Evolutionary conservation across 2,888 invertebrate species (phyloP), one percentile per base, ranked within the genome.

Genomic region (Theretra japonica): DNA sequence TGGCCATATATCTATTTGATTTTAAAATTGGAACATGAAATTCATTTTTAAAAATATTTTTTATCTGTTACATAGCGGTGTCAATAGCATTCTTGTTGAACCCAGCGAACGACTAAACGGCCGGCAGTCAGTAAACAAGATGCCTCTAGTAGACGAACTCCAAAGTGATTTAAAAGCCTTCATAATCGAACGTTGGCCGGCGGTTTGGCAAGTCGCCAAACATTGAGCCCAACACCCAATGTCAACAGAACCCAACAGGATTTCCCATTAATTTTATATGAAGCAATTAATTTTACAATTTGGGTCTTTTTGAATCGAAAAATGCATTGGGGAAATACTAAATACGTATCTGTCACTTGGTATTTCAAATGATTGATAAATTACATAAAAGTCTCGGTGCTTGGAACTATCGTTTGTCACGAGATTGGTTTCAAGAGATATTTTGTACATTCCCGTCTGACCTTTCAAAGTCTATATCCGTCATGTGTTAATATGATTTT

Each of bases 131-230:
- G 86, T 86, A 89, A 90, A 90, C 89, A 88, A 86, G 83, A 81
- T 79, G 76, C 73, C 75, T 77, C 79, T 77, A 78, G 82, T 83
- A 85, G 79, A 84, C 80, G 81, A 80, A 75, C 78, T 65, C 17
- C 65, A 83, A 88, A 90, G 86, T 91, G 90, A 90, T 91, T 90
- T 89, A 89, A 89, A 89, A 90, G 87, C 87, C 83, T 86, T 85
- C 85, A 87, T 89, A 88, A 90, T 88, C 86, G 86, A 87, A 88
- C 85, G 79, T 82, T 79, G 77, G 74, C 73, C 73, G 73, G 71
- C 73, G 72, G 68, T 65, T 80, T 87, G 88, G 88, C 81, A 70
- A 72, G 56, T 58, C 48, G 86, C 88, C 88, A 86, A 83, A 77
- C 76, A 74, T 75, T 76, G 69, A 56, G 74, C 60, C 79, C 79